These are phyloP conservation scores for Drosophila repletoides DNA, from an alignment of 1,140 invertebrate genomes.

Conservation along the genomic window DNA sequence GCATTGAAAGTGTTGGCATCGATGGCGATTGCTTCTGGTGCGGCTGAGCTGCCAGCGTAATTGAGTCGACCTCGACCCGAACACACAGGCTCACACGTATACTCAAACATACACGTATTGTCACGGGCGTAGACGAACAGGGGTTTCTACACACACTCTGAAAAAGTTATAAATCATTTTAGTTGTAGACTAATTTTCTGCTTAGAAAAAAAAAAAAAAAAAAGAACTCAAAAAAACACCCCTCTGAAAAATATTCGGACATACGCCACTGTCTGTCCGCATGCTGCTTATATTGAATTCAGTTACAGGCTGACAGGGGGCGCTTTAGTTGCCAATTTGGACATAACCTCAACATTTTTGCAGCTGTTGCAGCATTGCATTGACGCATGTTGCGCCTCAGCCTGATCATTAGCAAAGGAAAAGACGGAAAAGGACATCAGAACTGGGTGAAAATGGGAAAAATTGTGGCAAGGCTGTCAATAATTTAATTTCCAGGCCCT, in stretches of 20 bases:
- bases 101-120: background rate
- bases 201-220: too few species aligned
- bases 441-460: too few species aligned
- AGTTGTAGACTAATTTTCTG: too few species aligned
- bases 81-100: background rate
- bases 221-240: too few species aligned
- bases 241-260: too few species aligned
- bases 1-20: constrained; percentile 33
- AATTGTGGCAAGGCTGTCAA: too few species aligned
- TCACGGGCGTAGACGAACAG: background rate
- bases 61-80: constrained; percentile 28
- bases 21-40: constrained; percentile 49
- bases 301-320: background rate
- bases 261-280: too few species aligned
- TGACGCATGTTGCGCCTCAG: background rate
- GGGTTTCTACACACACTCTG: background rate
- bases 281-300: too few species aligned
- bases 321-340: constrained; percentile 17
- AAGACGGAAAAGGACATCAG: too few species aligned
- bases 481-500: too few species aligned
- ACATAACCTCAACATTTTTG: constrained; percentile 3
- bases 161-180: too few species aligned
- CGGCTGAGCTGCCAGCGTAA: constrained; percentile 21
- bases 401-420: too few species aligned
- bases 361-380: constrained; percentile 9